phyloP scores from a whole-genome alignment of 2,888 invertebrate species.

The Boloria euphrosyne region DNA sequence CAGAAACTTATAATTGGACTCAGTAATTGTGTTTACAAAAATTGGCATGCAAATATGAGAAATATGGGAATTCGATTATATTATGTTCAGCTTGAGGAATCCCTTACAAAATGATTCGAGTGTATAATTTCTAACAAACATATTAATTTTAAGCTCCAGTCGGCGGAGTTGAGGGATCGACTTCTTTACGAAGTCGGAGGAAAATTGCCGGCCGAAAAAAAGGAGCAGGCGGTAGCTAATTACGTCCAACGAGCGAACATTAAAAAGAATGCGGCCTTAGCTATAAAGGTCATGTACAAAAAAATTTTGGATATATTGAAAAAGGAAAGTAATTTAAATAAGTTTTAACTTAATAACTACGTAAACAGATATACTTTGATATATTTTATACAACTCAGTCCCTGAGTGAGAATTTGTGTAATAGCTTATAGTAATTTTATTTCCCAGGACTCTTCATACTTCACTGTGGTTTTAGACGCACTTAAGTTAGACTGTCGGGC shows the following conservation, averaged over 20 bases:
- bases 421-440: neutral
- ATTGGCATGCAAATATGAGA: too few relatives aligned
- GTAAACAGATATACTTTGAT: neutral
- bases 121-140: neutral
- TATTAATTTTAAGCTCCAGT: constrained; percentile 64
- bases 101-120: neutral
- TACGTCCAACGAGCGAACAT: constrained; percentile 84
- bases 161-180: constrained; percentile 78
- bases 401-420: neutral
- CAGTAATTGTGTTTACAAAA: too few relatives aligned
- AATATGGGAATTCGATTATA: too few relatives aligned
- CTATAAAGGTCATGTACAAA: constrained; percentile 84
- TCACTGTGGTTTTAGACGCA: constrained; percentile 83
- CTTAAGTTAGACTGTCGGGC: constrained; percentile 81
- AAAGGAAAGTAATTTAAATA: constrained; percentile 67
- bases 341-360: neutral
- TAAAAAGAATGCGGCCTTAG: constrained; percentile 84
- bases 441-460: constrained; percentile 83
- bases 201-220: constrained; percentile 75
- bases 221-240: constrained; percentile 82
- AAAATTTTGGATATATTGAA: constrained; percentile 84
- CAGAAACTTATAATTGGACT: too few relatives aligned
- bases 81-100: too few relatives aligned
- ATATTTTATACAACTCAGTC: neutral
- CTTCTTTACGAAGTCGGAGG: constrained; percentile 74